Evolutionary conservation across 2,113 vertebrate genomes (phyloP).

Genomic region (Prietella phreatophila): DNA sequence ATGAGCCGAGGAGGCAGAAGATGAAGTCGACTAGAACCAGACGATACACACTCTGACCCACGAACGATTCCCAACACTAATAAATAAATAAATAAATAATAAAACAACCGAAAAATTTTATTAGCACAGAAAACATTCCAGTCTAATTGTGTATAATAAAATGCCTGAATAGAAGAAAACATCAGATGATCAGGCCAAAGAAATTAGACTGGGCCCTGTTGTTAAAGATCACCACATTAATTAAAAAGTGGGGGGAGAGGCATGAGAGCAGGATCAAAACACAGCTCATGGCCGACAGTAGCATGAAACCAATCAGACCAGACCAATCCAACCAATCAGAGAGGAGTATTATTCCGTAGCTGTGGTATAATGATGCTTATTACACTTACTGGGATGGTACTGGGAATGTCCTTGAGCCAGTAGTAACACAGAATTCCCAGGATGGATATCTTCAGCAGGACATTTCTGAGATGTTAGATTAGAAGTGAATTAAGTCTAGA

Average conservation of each 20-base stretch:
- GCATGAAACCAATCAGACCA: too few species aligned
- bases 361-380: neutral
- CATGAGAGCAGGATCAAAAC: neutral
- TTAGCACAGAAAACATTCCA: neutral
- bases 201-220: neutral
- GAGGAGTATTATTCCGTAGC: neutral
- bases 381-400: slow-evolving; percentile 54
- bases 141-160: neutral
- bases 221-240: neutral
- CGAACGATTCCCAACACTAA: slow-evolving; percentile 92
- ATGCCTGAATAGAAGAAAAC: neutral
- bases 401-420: slow-evolving; percentile 80
- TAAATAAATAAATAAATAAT: neutral
- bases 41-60: slow-evolving; percentile 91
- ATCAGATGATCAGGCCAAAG: neutral
- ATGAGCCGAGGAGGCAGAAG: slow-evolving; percentile 84
- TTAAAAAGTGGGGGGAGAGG: neutral
- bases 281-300: too few species aligned
- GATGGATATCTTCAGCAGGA: slow-evolving; percentile 86
- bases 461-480: slow-evolving; percentile 71
- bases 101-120: neutral
- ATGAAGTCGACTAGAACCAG: slow-evolving; percentile 89
- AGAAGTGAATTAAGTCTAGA: neutral
- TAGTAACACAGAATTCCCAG: slow-evolving; percentile 90
- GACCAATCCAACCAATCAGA: neutral